Conservation (phyloP, 2,113 vertebrate species). For the Malurus cyaneus region DNA sequence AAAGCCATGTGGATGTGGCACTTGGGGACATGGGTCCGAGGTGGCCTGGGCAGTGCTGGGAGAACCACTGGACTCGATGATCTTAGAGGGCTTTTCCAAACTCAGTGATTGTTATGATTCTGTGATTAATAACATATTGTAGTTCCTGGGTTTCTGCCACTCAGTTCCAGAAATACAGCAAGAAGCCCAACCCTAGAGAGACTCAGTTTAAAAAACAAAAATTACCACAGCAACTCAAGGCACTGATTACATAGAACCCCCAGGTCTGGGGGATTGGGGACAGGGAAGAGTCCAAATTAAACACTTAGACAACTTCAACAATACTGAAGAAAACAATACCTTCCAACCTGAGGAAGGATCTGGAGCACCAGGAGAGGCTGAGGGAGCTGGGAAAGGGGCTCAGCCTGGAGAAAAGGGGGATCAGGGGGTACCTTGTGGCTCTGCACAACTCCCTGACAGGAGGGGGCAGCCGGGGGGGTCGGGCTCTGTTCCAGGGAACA, state of each 20-base stretch:
- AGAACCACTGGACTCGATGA: background rate
- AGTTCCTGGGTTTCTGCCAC: background rate
- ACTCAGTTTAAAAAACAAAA: background rate
- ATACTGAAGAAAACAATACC: background rate
- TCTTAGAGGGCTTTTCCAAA: background rate
- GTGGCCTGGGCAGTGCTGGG: background rate
- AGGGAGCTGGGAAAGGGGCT: background rate
- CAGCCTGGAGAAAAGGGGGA: background rate
- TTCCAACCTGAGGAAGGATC: background rate
- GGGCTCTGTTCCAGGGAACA: background rate
- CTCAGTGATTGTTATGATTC: background rate
- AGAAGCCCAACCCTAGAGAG: background rate
- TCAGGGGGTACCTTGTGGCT: background rate
- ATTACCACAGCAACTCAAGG: background rate
- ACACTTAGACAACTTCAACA: background rate
- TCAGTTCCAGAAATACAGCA: background rate
- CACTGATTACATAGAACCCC: background rate
- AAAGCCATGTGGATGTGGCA: background rate
- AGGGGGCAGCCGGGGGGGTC: background rate
- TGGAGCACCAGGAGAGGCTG: background rate
- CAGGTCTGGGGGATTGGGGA: background rate
- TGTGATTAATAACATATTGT: background rate
- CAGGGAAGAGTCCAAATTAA: background rate
- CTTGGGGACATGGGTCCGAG: background rate
- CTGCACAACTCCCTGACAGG: background rate